Percentiles rank a stretch among this genome's conserved stretches.
Conservation (phyloP, 1,140 invertebrate genomes). For the Hyles euphorbiae region DNA sequence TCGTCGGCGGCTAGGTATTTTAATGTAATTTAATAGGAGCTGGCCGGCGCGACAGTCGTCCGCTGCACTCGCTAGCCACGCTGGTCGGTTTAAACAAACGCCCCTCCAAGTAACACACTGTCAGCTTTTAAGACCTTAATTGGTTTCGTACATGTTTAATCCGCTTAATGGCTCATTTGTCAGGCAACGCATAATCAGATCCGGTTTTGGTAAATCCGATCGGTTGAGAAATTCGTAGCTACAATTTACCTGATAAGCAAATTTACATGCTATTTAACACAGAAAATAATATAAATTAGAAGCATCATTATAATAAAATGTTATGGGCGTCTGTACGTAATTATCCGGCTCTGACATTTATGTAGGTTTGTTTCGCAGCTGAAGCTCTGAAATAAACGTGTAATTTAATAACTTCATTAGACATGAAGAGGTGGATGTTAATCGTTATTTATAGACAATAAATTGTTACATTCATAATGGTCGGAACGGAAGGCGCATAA, state of each 20-base stretch:
- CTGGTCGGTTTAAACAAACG: slow-evolving; percentile 13
- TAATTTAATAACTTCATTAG: slow-evolving; percentile 39
- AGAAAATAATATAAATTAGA: too few species aligned
- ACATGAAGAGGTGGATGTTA: slow-evolving; percentile 34
- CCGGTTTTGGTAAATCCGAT: slow-evolving; percentile 30
- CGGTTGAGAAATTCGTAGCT: too few species aligned
- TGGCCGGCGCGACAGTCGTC: slow-evolving; percentile 14
- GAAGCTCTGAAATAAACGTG: slow-evolving; percentile 11
- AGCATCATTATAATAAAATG: slow-evolving; percentile 16
- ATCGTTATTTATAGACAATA: slow-evolving; percentile 63
- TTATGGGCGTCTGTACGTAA: slow-evolving; percentile 12
- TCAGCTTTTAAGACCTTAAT: slow-evolving; percentile 53
- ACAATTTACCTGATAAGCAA: too few species aligned
- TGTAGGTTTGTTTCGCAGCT: neutral
- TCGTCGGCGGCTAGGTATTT: slow-evolving; percentile 48
- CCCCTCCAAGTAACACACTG: slow-evolving; percentile 27
- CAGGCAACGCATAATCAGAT: slow-evolving; percentile 32
- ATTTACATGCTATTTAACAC: too few species aligned
- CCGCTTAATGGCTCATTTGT: slow-evolving; percentile 50
- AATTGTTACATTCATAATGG: slow-evolving; percentile 58
- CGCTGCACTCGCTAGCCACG: too few species aligned
- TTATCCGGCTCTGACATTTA: slow-evolving; percentile 2
- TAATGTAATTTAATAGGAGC: slow-evolving; percentile 53
- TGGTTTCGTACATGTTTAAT: slow-evolving; percentile 56
- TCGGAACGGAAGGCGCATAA: slow-evolving; percentile 65